Evolutionary conservation across 2,888 invertebrate species (phyloP).

Genomic region (Nemotelus nigrinus): DNA sequence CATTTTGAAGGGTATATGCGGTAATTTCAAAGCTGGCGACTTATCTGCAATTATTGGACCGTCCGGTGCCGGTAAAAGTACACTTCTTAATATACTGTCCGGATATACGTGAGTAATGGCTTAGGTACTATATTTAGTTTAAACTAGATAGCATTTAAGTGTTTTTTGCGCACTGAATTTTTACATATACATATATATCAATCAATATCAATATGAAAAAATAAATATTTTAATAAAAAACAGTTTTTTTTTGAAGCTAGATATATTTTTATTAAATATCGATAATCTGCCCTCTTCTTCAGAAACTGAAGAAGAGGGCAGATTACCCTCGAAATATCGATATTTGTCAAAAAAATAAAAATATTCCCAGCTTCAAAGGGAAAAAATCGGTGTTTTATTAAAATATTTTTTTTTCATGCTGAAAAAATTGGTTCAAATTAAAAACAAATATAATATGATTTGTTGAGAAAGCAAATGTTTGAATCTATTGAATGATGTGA

Average conservation of each 20-base stretch:
- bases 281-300: no score
- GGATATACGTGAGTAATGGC: slow-evolving; percentile 83
- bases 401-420: no score
- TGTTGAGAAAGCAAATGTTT: no score
- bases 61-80: slow-evolving; percentile 89
- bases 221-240: not conserved
- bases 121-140: not conserved
- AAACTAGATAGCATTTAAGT: not conserved
- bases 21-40: slow-evolving; percentile 78
- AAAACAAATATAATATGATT: no score
- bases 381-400: no score
- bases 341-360: no score
- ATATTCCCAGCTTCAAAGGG: no score
- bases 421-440: no score
- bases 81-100: slow-evolving; percentile 87
- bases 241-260: not conserved
- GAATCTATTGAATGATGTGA: no score
- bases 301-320: no score
- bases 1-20: slow-evolving; percentile 72
- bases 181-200: not conserved
- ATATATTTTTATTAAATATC: no score
- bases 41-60: slow-evolving; percentile 89
- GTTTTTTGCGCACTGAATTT: not conserved
- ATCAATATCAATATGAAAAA: not conserved
- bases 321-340: no score